Conservation (phyloP, 2,113 vertebrate genomes). For the Megatriorchis doriae region DNA sequence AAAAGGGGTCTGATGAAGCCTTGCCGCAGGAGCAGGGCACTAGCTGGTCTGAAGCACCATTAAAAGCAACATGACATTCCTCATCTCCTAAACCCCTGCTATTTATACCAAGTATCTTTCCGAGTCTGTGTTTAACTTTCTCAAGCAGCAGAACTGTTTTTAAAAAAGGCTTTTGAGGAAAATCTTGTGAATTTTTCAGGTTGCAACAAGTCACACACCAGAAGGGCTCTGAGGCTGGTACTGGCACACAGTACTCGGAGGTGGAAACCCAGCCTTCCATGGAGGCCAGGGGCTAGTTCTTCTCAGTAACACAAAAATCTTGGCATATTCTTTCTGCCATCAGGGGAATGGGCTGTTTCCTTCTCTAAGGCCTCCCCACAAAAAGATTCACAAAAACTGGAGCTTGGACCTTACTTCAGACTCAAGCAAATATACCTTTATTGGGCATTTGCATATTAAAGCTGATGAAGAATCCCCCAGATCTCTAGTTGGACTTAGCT, state of each 20-base stretch:
- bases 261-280: neutral
- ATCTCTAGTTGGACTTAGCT: neutral
- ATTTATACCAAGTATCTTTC: neutral
- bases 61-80: neutral
- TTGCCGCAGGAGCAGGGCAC: neutral
- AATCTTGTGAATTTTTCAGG: constrained; percentile 39
- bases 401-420: neutral
- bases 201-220: constrained; percentile 43
- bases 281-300: constrained; percentile 4
- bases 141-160: constrained; percentile 11
- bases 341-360: neutral
- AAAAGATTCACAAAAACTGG: neutral
- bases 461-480: neutral
- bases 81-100: neutral
- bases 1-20: neutral
- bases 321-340: neutral
- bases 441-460: neutral
- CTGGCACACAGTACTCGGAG: neutral
- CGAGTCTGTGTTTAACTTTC: neutral
- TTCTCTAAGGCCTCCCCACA: neutral
- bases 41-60: neutral
- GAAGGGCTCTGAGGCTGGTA: constrained; percentile 25
- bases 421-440: neutral
- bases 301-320: neutral
- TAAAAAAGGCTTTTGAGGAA: constrained; percentile 19